These are phyloP conservation scores for Linnaemya tessellans DNA, from an alignment of 2,888 invertebrate species.

Conservation along the genomic window DNA sequence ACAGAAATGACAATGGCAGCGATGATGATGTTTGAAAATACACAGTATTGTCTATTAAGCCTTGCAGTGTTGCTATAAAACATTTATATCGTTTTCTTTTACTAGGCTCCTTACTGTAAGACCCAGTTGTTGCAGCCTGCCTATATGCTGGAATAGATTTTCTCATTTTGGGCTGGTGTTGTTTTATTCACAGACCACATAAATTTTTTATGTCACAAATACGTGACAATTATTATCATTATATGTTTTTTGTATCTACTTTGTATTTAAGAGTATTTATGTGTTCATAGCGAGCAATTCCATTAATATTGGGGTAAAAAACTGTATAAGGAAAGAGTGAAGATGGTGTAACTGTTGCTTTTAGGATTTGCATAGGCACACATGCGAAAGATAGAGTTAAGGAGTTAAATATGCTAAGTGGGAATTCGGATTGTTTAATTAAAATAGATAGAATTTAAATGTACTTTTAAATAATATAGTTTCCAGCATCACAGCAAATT, in stretches of 20 bases:
- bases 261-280: constrained; percentile 21
- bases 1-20: constrained; percentile 36
- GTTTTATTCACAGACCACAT: constrained; percentile 69
- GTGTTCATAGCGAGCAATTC: constrained; percentile 24
- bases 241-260: constrained; percentile 27
- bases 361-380: not conserved
- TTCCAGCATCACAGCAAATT: too few relatives aligned
- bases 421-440: not conserved
- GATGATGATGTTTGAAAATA: constrained; percentile 50
- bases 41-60: constrained; percentile 54
- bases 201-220: constrained; percentile 73
- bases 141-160: not conserved
- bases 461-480: too few relatives aligned
- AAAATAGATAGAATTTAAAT: too few relatives aligned
- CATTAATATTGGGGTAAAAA: constrained; percentile 29
- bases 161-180: constrained; percentile 16
- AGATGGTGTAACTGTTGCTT: constrained; percentile 66
- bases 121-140: constrained; percentile 37
- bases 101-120: not conserved
- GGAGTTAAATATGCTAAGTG: not conserved
- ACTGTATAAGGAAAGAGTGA: constrained; percentile 8
- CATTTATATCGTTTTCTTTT: constrained; percentile 5
- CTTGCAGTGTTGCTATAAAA: constrained; percentile 26
- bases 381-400: not conserved
- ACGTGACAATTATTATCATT: constrained; percentile 73